Percentiles rank a stretch among this genome's conserved stretches.
Evolutionary conservation across 1,140 invertebrate genomes (phyloP).

Genomic region (Dysdera silvatica): DNA sequence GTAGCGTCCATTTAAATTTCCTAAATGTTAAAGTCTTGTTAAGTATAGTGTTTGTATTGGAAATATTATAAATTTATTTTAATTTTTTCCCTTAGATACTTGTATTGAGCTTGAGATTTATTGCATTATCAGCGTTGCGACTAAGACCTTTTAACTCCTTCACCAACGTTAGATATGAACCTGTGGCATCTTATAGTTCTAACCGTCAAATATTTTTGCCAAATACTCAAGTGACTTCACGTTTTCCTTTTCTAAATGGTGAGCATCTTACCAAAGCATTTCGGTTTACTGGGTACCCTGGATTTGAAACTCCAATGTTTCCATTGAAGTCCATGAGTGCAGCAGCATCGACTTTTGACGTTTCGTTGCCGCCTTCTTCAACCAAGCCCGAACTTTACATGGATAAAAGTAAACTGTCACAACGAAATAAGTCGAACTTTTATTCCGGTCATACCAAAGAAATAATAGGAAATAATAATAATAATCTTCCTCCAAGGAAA

Average conservation of each 20-base stretch:
- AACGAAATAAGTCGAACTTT: background rate
- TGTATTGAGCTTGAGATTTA: too few species aligned
- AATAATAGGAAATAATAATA: background rate
- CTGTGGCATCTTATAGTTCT: background rate
- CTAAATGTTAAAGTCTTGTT: too few species aligned
- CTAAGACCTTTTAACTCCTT: slow-evolving; percentile 5
- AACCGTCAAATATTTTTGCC: slow-evolving; percentile 10
- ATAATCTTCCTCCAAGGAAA: background rate
- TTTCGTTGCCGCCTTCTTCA: background rate
- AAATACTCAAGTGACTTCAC: background rate
- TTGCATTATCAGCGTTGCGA: too few species aligned
- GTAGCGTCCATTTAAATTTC: too few species aligned
- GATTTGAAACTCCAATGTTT: background rate
- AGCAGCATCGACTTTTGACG: too few species aligned
- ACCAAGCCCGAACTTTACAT: background rate
- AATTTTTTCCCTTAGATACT: too few species aligned
- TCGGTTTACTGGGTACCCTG: slow-evolving; percentile 7
- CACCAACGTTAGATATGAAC: slow-evolving; percentile 6
- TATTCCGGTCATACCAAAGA: background rate
- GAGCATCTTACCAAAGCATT: background rate
- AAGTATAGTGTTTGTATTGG: too few species aligned
- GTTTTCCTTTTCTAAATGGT: background rate
- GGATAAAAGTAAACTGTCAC: background rate
- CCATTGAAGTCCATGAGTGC: slow-evolving; percentile 11
- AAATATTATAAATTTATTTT: too few species aligned